phyloP scores from a whole-genome alignment of 1,140 invertebrate genomes.

The Gryllus bimaculatus region DNA sequence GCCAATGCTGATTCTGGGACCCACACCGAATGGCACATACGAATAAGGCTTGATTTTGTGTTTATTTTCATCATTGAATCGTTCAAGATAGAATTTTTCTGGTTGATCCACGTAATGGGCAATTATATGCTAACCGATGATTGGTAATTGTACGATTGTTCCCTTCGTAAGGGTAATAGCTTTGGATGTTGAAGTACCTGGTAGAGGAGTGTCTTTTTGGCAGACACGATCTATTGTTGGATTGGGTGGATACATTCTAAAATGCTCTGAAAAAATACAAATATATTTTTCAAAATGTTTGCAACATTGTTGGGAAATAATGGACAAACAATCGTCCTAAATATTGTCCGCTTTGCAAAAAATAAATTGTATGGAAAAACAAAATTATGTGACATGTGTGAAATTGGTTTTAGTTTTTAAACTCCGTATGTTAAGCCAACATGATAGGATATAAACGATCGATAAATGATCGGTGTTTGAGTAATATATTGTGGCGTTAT shows the following conservation, averaged over 20 bases:
- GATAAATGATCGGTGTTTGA: no score
- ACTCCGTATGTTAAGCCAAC: no score
- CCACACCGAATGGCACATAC: slow-evolving; percentile 45
- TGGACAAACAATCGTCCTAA: no score
- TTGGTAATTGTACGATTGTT: slow-evolving; percentile 33
- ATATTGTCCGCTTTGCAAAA: no score
- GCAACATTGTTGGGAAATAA: no score
- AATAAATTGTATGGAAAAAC: no score
- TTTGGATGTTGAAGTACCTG: slow-evolving; percentile 4
- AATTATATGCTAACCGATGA: slow-evolving; percentile 41
- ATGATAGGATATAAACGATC: no score
- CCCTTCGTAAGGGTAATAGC: slow-evolving; percentile 29
- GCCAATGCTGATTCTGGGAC: slow-evolving; percentile 42
- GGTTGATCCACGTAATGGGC: slow-evolving; percentile 40
- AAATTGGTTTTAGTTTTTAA: no score
- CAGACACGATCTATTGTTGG: slow-evolving; percentile 39
- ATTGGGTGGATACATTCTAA: slow-evolving; percentile 46
- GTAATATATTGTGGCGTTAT: no score
- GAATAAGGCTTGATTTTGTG: slow-evolving; percentile 30
- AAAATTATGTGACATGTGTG: no score
- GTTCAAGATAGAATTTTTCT: slow-evolving; percentile 40
- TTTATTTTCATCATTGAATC: slow-evolving; percentile 41
- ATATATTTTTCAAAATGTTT: not conserved
- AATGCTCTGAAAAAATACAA: slow-evolving; percentile 35
- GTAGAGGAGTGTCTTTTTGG: slow-evolving; percentile 30